Evolutionary conservation across 1,140 invertebrate genomes (phyloP), one percentile per base, ranked within the genome.

Genomic region (Ganaspis sp.): DNA sequence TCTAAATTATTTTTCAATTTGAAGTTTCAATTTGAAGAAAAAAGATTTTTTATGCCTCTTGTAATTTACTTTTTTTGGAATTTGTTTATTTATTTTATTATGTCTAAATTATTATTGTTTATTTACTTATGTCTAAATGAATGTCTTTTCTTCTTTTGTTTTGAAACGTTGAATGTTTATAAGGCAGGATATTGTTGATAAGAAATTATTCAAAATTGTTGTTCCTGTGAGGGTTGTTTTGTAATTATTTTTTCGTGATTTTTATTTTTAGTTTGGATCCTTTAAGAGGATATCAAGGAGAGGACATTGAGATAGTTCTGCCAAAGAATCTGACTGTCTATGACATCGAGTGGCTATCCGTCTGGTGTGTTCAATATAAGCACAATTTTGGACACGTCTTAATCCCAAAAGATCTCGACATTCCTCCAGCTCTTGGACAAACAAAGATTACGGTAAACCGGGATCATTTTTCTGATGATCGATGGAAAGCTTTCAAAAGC

Each of bases 381-480:
- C 96, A 98, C 82, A 98, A 98, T 91, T 98, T 98, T 84, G 97
- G 97, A 0, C 96, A 98, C 81, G 96, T 98, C 1, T 92, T 94
- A 78, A 96, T 98, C 73, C 97, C 97, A 0, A 95, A 96, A 86
- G 95, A 97, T 83, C 87, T 98, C 74, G 96, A 98, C 83, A 96
- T 98, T 2, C 97, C 97, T 0, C 97, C 97, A 0, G 96, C 96
- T 1, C 89, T 97, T 72, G 96, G 96, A 29, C 96, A 97, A 88
- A 97, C 96, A 0, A 96, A 97, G 91, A 96, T 97, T 70, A 96
- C 96, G 89, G 96, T 97, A 93, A 95, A 93, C 93, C 70, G 74
- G 81, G 80, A 64, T 29, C 12, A 64, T 64, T 64, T 64, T 34
- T 29, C 8, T 29, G 9, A 26, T 29, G 23, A 64, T 34, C 5